These are phyloP conservation scores for Marasmarcha lunaedactyla DNA, from an alignment of 2,888 invertebrate genomes.

Conservation along the genomic window DNA sequence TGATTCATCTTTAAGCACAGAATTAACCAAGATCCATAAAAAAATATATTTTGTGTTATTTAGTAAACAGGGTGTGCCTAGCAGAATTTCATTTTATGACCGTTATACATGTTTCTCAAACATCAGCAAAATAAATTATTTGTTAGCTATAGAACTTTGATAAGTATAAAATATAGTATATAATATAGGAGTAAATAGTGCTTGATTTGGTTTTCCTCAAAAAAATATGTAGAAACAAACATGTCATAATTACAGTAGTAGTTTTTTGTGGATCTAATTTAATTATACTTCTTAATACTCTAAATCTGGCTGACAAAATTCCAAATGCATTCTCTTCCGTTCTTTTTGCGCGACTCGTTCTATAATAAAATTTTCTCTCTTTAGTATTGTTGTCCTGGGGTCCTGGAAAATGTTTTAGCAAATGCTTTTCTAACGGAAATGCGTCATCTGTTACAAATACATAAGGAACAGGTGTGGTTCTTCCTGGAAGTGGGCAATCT, in stretches of 20 bases:
- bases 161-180: too few relatives aligned
- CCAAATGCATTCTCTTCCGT: slow-evolving; percentile 2
- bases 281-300: not conserved
- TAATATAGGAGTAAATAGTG: not conserved
- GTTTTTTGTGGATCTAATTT: slow-evolving; percentile 15
- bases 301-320: not conserved
- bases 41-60: too few relatives aligned
- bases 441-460: slow-evolving; percentile 17
- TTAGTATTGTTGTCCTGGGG: slow-evolving; percentile 4
- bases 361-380: slow-evolving; percentile 4
- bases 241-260: slow-evolving; percentile 18
- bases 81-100: too few relatives aligned
- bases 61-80: too few relatives aligned
- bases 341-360: not conserved
- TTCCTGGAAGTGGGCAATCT: slow-evolving; percentile 10
- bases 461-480: slow-evolving; percentile 15
- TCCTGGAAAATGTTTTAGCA: slow-evolving; percentile 14
- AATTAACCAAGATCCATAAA: too few relatives aligned
- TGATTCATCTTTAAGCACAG: too few relatives aligned
- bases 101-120: too few relatives aligned
- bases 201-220: slow-evolving; percentile 4
- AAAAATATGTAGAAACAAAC: slow-evolving; percentile 18
- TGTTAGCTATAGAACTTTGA: too few relatives aligned
- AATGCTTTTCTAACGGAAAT: slow-evolving; percentile 12
- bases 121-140: too few relatives aligned